Conservation (phyloP, 2,888 invertebrate genomes). For the Drosophila stalkeri region DNA sequence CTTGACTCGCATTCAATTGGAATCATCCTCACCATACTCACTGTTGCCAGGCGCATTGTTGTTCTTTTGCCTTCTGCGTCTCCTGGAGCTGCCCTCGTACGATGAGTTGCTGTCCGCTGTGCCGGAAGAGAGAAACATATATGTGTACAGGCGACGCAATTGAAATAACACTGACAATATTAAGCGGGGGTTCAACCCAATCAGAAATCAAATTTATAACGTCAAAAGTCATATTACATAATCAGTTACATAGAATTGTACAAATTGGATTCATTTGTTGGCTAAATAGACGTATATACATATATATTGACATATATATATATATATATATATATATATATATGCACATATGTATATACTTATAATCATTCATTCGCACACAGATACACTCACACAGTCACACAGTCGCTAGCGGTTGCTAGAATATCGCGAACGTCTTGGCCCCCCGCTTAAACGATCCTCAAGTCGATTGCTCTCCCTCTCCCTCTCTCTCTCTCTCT, state of each 20-base stretch:
- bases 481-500: not conserved
- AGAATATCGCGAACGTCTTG: not conserved
- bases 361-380: not conserved
- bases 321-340: not conserved
- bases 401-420: not conserved
- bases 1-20: not conserved
- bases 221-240: constrained; percentile 8
- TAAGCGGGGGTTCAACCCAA: constrained; percentile 13
- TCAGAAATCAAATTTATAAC: constrained; percentile 21
- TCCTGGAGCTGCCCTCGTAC: constrained; percentile 84
- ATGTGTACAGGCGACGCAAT: constrained; percentile 24
- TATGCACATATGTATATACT: not conserved
- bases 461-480: constrained; percentile 4
- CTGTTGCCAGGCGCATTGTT: constrained; percentile 83
- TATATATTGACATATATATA: not conserved
- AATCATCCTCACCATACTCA: constrained; percentile 76
- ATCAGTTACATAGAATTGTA: constrained; percentile 18
- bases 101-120: constrained; percentile 85
- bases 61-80: constrained; percentile 85
- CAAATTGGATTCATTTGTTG: constrained; percentile 3
- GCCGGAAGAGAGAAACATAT: constrained; percentile 19
- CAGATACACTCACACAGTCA: constrained; percentile 8
- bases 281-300: constrained; percentile 1
- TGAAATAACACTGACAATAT: constrained; percentile 5
- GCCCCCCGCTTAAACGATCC: constrained; percentile 15